Evolutionary conservation across 2,888 invertebrate genomes (phyloP), one percentile per base, ranked within the genome.

Genomic region (Leucania comma): DNA sequence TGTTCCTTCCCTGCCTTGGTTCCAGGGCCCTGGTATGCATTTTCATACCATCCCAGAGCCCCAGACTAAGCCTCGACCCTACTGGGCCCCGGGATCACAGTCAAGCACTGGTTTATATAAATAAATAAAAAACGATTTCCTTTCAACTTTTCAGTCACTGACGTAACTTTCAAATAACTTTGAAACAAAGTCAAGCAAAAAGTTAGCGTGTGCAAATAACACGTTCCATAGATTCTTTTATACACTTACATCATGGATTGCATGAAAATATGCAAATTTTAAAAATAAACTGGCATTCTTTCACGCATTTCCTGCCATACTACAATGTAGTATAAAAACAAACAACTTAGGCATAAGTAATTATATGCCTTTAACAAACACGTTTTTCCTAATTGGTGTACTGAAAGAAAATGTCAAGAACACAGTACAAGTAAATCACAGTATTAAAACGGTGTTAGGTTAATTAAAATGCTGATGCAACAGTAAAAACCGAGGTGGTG

Each of bases 351-450:
- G 42, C 59, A 62, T 2, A 42, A 20, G 17, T 62, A 62, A 60
- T 72, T 57, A 50, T 20, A 35, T 17, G 14, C 32, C 14, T 57
- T 56, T 20, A 38, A 26, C 67, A 61, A 64, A 64, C 59, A 79
- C 58, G 62, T 59, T 62, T 62, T 69, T 38, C 29, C 10, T 69
- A 66, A 62, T 74, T 66, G 32, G 24, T 22, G 22, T n/a, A 51
- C 38, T 59, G 46, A 66, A 78, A 68, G 22, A 78, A 59, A 69
- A 75, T 75, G 75, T 78, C 75, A 80, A 69, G 70, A 70, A 63
- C 65, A 67, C 22, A 0, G 51, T 42, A 42, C 38, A 42, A 60
- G 26, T 66, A 64, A 79, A 60, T 74, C 56, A 57, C 51, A 26
- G 35, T 60, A 66, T 63, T 50, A 57, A 70, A 20, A 63, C 56